These are phyloP conservation scores for Epirrita christyi DNA, from an alignment of 2,888 invertebrate genomes.

Conservation along the genomic window DNA sequence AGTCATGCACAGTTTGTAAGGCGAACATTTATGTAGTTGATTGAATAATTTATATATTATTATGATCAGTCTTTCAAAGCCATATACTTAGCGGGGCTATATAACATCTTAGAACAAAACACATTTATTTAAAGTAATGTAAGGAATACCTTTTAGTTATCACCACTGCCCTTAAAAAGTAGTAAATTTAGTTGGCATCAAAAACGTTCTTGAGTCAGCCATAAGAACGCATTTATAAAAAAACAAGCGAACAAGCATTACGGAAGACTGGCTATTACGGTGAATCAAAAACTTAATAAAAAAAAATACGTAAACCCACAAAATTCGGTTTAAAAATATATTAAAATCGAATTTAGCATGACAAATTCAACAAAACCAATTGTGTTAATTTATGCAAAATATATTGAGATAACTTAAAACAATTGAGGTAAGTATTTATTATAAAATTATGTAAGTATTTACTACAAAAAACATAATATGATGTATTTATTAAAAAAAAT, in stretches of 20 bases:
- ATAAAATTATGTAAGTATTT: background rate
- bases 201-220: background rate
- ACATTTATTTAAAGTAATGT: background rate
- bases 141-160: background rate
- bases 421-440: background rate
- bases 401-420: background rate
- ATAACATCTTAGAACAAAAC: too few relatives aligned
- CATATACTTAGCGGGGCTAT: too few relatives aligned
- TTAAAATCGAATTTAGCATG: constrained; percentile 32
- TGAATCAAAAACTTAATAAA: constrained; percentile 11
- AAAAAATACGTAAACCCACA: constrained; percentile 20
- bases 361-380: background rate
- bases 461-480: background rate
- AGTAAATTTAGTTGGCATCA: background rate
- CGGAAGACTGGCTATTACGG: constrained; percentile 15
- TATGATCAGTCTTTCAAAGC: background rate
- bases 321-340: constrained; percentile 18
- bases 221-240: background rate
- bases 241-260: constrained; percentile 4
- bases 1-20: background rate
- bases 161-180: constrained; percentile 9
- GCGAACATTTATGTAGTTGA: too few relatives aligned
- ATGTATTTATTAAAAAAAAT: background rate
- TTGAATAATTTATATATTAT: too few relatives aligned
- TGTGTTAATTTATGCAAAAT: background rate